These are phyloP conservation scores for Arvicanthis niloticus DNA, from an alignment of 2,113 vertebrate genomes.

Conservation along the genomic window DNA sequence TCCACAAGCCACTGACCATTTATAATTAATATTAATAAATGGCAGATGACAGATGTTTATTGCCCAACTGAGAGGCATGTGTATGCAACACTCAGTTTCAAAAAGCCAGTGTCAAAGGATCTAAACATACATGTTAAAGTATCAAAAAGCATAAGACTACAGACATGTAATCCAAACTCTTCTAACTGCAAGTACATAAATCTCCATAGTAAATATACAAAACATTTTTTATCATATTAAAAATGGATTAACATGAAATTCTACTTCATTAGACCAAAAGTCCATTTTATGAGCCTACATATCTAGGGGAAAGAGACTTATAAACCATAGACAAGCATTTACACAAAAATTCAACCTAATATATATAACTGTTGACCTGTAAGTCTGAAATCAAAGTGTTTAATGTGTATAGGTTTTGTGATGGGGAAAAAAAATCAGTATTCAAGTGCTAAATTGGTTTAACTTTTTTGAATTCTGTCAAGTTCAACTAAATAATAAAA, in stretches of 20 bases:
- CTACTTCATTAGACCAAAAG: slow-evolving; percentile 17
- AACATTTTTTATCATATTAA: slow-evolving; percentile 51
- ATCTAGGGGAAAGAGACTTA: slow-evolving; percentile 13
- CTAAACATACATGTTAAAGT: slow-evolving; percentile 78
- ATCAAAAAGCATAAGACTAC: slow-evolving; percentile 69
- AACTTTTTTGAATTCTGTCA: background rate
- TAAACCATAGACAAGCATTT: background rate
- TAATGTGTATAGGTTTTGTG: background rate
- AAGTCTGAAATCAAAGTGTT: slow-evolving; percentile 1
- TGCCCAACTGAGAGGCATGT: slow-evolving; percentile 86
- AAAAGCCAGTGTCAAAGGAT: slow-evolving; percentile 78
- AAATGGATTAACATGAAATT: slow-evolving; percentile 47
- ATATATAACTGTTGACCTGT: slow-evolving; percentile 12
- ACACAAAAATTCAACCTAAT: background rate
- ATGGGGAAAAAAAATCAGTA: slow-evolving; percentile 2
- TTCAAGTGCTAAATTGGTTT: slow-evolving; percentile 14
- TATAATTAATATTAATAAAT: slow-evolving; percentile 92
- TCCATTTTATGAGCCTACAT: slow-evolving; percentile 1
- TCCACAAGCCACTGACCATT: slow-evolving; percentile 83
- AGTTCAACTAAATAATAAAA: background rate
- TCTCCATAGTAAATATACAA: slow-evolving; percentile 27
- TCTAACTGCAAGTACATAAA: slow-evolving; percentile 65
- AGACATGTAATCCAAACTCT: slow-evolving; percentile 69
- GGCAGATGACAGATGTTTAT: slow-evolving; percentile 89
- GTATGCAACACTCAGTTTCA: slow-evolving; percentile 83